Evolutionary conservation across 2,113 vertebrate species (phyloP).

Genomic region (Murina feae): DNA sequence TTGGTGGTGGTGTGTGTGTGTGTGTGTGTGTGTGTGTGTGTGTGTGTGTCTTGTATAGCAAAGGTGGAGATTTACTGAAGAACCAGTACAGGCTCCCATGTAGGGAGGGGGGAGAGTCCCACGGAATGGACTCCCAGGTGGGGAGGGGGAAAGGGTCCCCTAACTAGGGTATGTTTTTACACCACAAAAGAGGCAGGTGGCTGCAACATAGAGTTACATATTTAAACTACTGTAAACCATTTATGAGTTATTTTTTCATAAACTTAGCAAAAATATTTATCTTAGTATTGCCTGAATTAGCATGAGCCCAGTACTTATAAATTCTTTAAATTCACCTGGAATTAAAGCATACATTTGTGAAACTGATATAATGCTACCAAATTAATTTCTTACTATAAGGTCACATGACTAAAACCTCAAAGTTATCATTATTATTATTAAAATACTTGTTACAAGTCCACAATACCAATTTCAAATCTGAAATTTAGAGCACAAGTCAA

Average conservation of each 20-base stretch:
- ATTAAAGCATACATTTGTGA: not conserved
- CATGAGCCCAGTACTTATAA: not conserved
- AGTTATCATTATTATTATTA: not conserved
- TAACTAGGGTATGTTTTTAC: not conserved
- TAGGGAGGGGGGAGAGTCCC: too few relatives aligned
- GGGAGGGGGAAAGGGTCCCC: too few relatives aligned
- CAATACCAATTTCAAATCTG: not conserved
- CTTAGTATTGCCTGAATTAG: not conserved
- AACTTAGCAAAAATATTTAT: not conserved
- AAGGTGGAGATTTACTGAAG: too few relatives aligned
- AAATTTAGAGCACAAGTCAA: not conserved
- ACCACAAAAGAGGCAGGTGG: not conserved
- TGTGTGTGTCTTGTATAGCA: too few relatives aligned
- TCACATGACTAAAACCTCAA: not conserved
- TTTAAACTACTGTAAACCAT: conserved; percentile 9
- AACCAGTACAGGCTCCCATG: too few relatives aligned
- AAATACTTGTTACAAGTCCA: not conserved
- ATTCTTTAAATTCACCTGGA: not conserved
- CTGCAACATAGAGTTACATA: not conserved
- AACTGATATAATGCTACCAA: not conserved
- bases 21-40: too few relatives aligned
- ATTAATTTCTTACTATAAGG: not conserved
- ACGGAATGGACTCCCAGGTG: too few relatives aligned
- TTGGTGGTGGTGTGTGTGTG: too few relatives aligned
- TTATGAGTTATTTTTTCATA: not conserved